Evolutionary conservation across 2,113 vertebrate species (phyloP), one percentile per base, ranked within the genome.

Genomic region (Phasianus colchicus): DNA sequence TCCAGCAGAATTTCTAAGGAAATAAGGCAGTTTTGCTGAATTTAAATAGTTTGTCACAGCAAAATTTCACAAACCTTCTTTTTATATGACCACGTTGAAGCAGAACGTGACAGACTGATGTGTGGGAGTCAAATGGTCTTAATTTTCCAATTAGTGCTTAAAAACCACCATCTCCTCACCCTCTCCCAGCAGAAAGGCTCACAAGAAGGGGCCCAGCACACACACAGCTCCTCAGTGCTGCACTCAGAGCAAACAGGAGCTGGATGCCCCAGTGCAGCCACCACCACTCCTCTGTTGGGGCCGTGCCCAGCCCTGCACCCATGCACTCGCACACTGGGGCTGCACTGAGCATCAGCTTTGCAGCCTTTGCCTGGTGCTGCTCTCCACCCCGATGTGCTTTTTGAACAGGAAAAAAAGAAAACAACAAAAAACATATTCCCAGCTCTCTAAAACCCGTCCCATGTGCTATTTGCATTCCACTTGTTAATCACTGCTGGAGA

Each of bases 91-190:
- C 11, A 64, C 89, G 36, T 71, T 63, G 92, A 83, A 89, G 87
- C 88, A 85, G 58, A 94, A 93, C 65, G 84, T 83, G 73, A 95
- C 80, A 88, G 78, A 96, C 89, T 69, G 50, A n/a, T 89, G 92
- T 42, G 47, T 93, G 52, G 89, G 66, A 61, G 67, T 55, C 89
- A 65, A n/a, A 80, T 22, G 84, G 52, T 40, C 72, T 87, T 97
- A 94, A 89, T 96, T 96, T 75, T 94, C 88, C 91, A 95, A 95
- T 95, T 95, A 87, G 54, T 47, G 7, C 86, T 81, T 7, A 52
- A 92, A 77, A 92, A 93, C 85, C 6, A 88, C 48, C 43, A 6
- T 18, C 40, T n/a, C 32, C 30, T n/a, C 18, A 16, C 54, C 27
- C 17, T 32, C 55, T 58, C 6, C 30, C 29, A 21, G 24, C 61